Evolutionary conservation across 2,113 vertebrate species (phyloP).

Genomic region (Butorides virescens): DNA sequence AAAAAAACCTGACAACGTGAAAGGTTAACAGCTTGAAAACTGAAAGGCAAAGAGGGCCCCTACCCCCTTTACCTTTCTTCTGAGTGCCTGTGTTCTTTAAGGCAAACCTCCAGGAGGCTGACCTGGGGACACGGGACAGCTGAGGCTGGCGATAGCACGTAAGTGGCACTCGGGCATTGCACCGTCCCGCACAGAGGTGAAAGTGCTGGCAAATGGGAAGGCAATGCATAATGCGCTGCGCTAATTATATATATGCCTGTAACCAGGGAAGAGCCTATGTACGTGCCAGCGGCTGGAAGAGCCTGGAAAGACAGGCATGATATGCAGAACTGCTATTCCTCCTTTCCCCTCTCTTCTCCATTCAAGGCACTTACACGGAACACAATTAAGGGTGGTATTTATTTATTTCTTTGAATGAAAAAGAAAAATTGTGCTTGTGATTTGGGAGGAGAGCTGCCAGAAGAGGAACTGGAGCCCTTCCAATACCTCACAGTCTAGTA

Average conservation of each 20-base stretch:
- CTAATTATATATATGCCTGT: conserved; percentile 26
- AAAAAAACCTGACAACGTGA: background rate
- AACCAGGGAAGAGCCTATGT: background rate
- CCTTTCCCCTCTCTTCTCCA: background rate
- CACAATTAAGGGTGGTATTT: conserved; percentile 13
- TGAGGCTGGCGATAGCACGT: background rate
- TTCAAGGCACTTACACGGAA: background rate
- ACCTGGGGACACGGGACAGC: background rate
- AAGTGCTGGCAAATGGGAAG: background rate
- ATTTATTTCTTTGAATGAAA: conserved; percentile 52
- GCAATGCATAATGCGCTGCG: background rate
- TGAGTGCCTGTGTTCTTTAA: background rate
- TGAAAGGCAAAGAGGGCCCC: background rate
- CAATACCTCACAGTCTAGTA: conserved; percentile 61
- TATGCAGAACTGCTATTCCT: background rate
- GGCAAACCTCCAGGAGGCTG: background rate
- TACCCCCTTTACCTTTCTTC: background rate
- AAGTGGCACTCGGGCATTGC: background rate
- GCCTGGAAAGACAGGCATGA: background rate
- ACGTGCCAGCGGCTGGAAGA: background rate
- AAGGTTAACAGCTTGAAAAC: background rate
- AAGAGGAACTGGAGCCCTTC: conserved; percentile 39
- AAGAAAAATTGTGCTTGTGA: conserved; percentile 51
- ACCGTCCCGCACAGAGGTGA: background rate
- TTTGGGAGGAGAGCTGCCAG: conserved; percentile 40